Evolutionary conservation across 1,140 invertebrate genomes (phyloP), one percentile per base, ranked within the genome.

Genomic region (Drosophila eugracilis): DNA sequence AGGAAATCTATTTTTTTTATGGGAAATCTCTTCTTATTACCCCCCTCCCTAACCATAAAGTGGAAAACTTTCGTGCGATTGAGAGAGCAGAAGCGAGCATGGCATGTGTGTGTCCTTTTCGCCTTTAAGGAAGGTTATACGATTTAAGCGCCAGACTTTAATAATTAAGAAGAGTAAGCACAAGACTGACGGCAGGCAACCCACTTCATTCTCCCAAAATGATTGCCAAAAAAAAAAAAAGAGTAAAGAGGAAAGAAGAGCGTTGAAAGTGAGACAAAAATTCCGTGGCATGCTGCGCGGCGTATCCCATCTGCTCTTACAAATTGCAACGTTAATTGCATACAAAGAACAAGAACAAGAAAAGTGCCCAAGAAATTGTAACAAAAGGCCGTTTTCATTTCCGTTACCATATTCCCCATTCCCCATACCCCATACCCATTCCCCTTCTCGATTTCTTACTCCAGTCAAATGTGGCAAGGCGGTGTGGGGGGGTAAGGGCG

Each of bases 281-380:
- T 52, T 34, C 34, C 32, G 21, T 15, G 19, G 41, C 36, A 39
- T 9, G 15, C n/a, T n/a, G n/a, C n/a, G 37, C 9, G 37, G 37
- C 15, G 37, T 69, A 66, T 63, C 69, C n/a, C n/a, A n/a, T 49
- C 53, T 49, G 70, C 15, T 69, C 55, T 26, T 52, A 65, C 78
- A 81, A 81, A 86, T 88, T 86, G 83, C 83, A 81, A 70, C 83
- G 83, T 88, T 86, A 86, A 86, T 86, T 86, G 81, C 83, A 88
- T 70, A 88, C 83, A 86, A 81, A 78, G 77, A 85, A 76, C 73
- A 81, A 81, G 67, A 77, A 80, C 73, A 81, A 81, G 67, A 77
- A 80, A 85, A 85, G 83, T 81, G 77, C 80, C 73, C 73, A 86
- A 81, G 81, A 86, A 85, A 85, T 77, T 80, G 81, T 84, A 86